These are phyloP conservation scores for Nomada ferruginata DNA, from an alignment of 2,888 invertebrate genomes.

Conservation along the genomic window DNA sequence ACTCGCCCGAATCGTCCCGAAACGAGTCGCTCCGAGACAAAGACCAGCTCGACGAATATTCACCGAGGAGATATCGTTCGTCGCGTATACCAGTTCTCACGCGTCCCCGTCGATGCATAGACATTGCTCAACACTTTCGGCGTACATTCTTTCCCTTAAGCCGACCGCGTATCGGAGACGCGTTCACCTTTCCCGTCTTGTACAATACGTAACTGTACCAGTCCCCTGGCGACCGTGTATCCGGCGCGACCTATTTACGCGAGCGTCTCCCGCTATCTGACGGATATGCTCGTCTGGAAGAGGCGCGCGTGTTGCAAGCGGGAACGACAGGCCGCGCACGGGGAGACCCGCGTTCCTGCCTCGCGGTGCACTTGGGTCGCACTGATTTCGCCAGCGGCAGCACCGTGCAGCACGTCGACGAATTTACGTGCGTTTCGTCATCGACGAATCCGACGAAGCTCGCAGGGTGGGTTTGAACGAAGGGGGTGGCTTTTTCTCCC, in stretches of 20 bases:
- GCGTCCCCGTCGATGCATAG: too few relatives aligned
- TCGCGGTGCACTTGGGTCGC: constrained; percentile 69
- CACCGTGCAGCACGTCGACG: constrained; percentile 66
- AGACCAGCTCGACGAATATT: too few relatives aligned
- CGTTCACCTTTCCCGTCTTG: too few relatives aligned
- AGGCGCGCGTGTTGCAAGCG: constrained; percentile 66
- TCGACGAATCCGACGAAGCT: constrained; percentile 66
- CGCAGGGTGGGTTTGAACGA: constrained; percentile 31
- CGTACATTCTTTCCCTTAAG: too few relatives aligned
- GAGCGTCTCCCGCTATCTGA: constrained; percentile 54
- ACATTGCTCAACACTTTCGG: too few relatives aligned
- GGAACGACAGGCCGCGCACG: constrained; percentile 69
- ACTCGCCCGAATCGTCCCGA: too few relatives aligned
- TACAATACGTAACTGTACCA: too few relatives aligned
- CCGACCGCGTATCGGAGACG: too few relatives aligned
- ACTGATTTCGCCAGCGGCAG: constrained; percentile 67
- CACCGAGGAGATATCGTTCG: too few relatives aligned
- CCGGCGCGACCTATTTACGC: constrained; percentile 67
- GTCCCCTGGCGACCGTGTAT: constrained; percentile 10
- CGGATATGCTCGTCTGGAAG: constrained; percentile 30
- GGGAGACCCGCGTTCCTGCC: constrained; percentile 68
- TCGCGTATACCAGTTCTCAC: too few relatives aligned
- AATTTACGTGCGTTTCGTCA: constrained; percentile 70
- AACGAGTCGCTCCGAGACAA: too few relatives aligned
- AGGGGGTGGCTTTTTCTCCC: constrained; percentile 56